These are phyloP conservation scores for Pituophis catenifer DNA, from an alignment of 2,113 vertebrate species.

Conservation along the genomic window DNA sequence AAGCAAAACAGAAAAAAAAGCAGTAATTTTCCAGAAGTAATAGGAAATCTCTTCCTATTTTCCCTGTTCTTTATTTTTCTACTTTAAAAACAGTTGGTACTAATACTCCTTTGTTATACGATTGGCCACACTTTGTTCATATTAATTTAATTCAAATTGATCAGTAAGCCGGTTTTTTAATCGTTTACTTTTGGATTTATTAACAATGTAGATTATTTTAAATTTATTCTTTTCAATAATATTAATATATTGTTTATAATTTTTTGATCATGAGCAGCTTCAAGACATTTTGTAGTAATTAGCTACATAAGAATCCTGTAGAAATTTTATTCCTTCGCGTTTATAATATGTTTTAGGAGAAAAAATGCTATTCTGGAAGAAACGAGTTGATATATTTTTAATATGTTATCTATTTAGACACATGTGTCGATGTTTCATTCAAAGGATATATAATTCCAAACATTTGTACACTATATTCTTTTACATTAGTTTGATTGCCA, in stretches of 20 bases:
- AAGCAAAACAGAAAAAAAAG: background rate
- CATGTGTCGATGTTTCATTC: background rate
- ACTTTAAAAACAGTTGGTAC: background rate
- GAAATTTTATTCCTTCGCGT: background rate
- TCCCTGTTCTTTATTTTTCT: background rate
- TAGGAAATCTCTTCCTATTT: background rate
- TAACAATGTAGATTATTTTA: background rate
- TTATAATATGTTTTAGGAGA: background rate
- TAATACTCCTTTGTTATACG: background rate
- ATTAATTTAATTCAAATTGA: background rate
- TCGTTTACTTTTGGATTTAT: background rate
- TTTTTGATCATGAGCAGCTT: background rate
- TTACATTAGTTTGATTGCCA: background rate
- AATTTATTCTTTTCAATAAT: background rate
- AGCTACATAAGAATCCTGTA: background rate
- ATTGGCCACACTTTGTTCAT: background rate
- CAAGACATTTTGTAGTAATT: background rate
- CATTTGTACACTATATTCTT: background rate
- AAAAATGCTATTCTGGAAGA: background rate
- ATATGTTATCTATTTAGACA: background rate
- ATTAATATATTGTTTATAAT: background rate
- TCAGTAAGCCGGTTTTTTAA: background rate
- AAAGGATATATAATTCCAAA: background rate
- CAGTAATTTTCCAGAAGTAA: background rate
- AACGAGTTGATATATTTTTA: background rate